A percentile compares a stretch with the other conserved stretches of the same genome.
phyloP scores from a whole-genome alignment of 2,113 vertebrate genomes.

The Mormoops blainvillei region DNA sequence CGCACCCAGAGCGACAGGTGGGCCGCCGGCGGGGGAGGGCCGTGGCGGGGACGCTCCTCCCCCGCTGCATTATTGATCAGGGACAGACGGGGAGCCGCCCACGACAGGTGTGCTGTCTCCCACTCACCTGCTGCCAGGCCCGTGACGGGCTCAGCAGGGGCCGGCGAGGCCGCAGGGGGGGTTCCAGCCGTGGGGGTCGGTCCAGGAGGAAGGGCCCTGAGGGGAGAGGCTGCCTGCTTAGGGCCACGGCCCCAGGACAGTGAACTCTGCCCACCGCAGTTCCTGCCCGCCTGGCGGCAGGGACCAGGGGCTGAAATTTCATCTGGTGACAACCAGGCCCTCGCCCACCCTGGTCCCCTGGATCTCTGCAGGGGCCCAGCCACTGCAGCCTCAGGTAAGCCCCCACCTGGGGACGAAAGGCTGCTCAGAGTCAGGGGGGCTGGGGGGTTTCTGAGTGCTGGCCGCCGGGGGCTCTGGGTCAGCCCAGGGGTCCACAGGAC shows the following conservation, averaged over 20 bases:
- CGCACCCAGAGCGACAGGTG: neutral
- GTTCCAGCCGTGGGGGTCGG: neutral
- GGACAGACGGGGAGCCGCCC: neutral
- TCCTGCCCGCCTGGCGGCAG: neutral
- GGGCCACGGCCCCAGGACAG: neutral
- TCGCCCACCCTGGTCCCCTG: rapidly evolving
- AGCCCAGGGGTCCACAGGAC: rapidly evolving
- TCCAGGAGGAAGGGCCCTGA: neutral
- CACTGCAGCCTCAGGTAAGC: neutral
- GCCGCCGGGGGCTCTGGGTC: neutral
- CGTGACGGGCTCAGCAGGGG: neutral
- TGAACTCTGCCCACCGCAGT: no score
- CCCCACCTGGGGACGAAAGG: rapidly evolving
- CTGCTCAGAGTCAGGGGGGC: rapidly evolving
- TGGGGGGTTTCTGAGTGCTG: neutral
- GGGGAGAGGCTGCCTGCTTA: neutral
- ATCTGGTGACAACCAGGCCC: neutral
- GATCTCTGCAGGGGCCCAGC: neutral
- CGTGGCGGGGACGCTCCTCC: rapidly evolving
- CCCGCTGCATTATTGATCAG: conserved; percentile 57
- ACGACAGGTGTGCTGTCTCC: neutral
- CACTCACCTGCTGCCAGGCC: neutral
- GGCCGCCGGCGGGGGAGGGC: neutral
- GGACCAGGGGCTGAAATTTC: neutral
- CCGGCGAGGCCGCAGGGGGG: no score